phyloP scores from a whole-genome alignment of 2,113 vertebrate genomes.

The Ptychochromis oligacanthus region DNA sequence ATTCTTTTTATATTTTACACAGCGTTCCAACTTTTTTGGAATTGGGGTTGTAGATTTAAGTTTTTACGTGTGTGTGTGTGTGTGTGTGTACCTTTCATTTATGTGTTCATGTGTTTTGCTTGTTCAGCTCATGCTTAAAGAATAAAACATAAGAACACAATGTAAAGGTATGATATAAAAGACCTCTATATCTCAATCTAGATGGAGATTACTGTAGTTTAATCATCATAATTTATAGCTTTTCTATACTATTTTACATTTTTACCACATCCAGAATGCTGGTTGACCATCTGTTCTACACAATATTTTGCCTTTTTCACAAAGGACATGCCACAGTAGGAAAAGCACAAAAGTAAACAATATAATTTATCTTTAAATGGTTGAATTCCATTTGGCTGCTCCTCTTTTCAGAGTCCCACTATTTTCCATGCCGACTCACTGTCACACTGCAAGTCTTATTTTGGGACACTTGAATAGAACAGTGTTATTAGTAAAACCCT shows the following conservation, averaged over 20 bases:
- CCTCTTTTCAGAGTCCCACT: background rate
- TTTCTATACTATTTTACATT: background rate
- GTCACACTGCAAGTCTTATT: background rate
- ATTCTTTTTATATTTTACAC: no score
- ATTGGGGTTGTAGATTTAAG: no score
- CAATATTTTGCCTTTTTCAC: background rate
- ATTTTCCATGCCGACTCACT: background rate
- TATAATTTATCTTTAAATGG: background rate
- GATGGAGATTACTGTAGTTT: background rate
- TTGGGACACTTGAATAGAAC: background rate
- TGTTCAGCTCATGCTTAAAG: constrained; percentile 24
- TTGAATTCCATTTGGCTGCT: background rate
- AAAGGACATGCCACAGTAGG: background rate
- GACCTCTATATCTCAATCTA: background rate
- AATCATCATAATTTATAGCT: background rate
- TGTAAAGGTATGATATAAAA: background rate
- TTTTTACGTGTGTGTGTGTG: no score
- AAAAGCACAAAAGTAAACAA: background rate
- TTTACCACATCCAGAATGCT: background rate
- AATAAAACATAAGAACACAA: background rate
- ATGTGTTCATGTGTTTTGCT: background rate
- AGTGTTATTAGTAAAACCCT: background rate
- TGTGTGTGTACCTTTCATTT: no score
- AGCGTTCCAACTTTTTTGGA: no score
- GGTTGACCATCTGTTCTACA: background rate